phyloP scores from a whole-genome alignment of 2,888 invertebrate genomes.

The Hypselothyrea guttata region DNA sequence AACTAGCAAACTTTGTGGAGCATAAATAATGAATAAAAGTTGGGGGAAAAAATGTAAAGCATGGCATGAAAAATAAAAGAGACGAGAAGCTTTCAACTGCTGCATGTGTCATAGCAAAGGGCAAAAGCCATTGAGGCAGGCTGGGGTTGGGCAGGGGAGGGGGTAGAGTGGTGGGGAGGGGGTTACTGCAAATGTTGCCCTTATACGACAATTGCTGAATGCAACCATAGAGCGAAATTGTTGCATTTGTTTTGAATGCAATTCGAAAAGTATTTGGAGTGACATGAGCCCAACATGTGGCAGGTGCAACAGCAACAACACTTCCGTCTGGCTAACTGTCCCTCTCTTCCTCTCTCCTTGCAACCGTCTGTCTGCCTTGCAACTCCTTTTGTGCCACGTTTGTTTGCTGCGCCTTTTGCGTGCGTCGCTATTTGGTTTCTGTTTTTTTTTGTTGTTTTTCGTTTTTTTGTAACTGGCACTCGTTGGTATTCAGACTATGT shows the following conservation, averaged over 20 bases:
- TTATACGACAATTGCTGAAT: conserved; percentile 27
- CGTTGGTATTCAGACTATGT: conserved; percentile 73
- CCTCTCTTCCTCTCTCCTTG: conserved; percentile 1
- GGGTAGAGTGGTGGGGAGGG: too few species aligned
- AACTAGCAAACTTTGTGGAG: conserved; percentile 53
- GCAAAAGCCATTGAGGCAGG: not conserved
- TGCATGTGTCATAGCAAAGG: conserved; percentile 35
- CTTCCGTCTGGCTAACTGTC: not conserved
- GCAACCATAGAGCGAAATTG: conserved; percentile 57
- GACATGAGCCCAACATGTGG: too few species aligned
- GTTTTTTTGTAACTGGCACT: conserved; percentile 72
- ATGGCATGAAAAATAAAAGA: conserved; percentile 7
- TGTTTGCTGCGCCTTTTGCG: conserved; percentile 41
- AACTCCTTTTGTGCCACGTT: conserved; percentile 45
- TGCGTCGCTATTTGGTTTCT: conserved; percentile 42
- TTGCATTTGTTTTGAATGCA: conserved; percentile 63
- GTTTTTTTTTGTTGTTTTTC: too few species aligned
- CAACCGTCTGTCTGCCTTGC: conserved; percentile 12
- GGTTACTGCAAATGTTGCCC: conserved; percentile 17
- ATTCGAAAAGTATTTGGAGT: conserved; percentile 24
- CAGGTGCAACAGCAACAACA: not conserved
- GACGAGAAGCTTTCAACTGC: conserved; percentile 15
- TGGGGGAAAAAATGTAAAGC: conserved; percentile 19
- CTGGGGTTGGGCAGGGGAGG: too few species aligned
- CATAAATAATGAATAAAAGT: conserved; percentile 70